Evolutionary conservation across 1,140 invertebrate genomes (phyloP), one percentile per base, ranked within the genome.

Genomic region (Spodoptera litura): DNA sequence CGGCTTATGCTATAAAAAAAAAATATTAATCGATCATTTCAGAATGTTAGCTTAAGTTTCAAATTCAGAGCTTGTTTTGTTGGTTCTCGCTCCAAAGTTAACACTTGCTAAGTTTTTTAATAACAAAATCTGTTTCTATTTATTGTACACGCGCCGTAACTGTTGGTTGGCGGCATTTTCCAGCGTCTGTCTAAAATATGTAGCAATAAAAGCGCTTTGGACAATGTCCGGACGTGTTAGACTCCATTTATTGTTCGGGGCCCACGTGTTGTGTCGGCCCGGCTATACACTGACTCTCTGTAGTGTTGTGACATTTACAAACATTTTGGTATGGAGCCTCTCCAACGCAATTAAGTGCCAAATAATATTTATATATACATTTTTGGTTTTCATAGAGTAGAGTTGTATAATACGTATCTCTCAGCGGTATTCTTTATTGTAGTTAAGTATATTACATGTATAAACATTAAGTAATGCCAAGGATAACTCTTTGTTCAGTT

Each of bases 211-310:
- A 83, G 78, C 80, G 81, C 81, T 80, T 87, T 80, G 83, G 85
- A 87, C 88, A 88, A 87, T 89, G 85, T 88, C 85, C 88, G 83
- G 83, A 88, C 81, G 83, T 89, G 89, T 89, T 88, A 88, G 88
- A 86, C 88, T 87, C 82, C 85, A 86, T 93, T 92, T 93, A 92
- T 92, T 92, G 90, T 88, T 85, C 70, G 58, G 68, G 81, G 79
- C 85, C 85, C 83, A 88, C 87, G 85, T 89, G 90, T 89, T 85
- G 83, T 73, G 80, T 75, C 81, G 78, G 81, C 70, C 82, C 78
- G 80, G 75, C 78, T 85, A 85, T 88, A 87, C 87, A 81, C 84
- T 85, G 90, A 89, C 80, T 87, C 81, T 75, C 80, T 77, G 83
- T 84, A 79, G 81, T 74, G 82, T 78, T 79, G 78, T 83, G 82